Evolutionary conservation across 2,113 vertebrate genomes (phyloP).

Genomic region (Antechinus stuartii): DNA sequence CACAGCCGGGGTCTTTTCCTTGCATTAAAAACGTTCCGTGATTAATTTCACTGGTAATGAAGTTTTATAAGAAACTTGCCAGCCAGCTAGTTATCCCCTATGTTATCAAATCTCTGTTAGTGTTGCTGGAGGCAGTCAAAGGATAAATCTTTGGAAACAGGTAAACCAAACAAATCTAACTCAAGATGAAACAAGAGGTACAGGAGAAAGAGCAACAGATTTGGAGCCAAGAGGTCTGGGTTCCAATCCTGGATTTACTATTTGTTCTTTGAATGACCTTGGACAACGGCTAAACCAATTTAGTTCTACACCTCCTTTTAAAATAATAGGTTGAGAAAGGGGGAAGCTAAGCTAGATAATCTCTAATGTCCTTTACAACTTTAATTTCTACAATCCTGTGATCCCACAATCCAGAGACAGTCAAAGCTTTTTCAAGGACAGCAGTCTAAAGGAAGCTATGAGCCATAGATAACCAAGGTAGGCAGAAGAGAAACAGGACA

Average conservation of each 20-base stretch:
- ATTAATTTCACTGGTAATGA: constrained; percentile 88
- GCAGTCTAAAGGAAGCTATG: not conserved
- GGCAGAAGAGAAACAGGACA: not conserved
- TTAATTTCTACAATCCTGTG: not conserved
- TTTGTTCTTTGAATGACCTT: not conserved
- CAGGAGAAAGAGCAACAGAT: not conserved
- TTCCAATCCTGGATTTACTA: not conserved
- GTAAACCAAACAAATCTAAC: constrained; percentile 75
- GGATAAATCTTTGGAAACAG: constrained; percentile 78
- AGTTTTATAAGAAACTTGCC: constrained; percentile 81
- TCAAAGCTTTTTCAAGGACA: not conserved
- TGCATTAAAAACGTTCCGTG: constrained; percentile 85
- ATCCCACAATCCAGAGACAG: not conserved
- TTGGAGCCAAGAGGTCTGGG: not conserved
- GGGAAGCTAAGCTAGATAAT: not conserved
- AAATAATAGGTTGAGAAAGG: not conserved
- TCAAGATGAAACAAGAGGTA: not conserved
- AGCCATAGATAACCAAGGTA: not conserved
- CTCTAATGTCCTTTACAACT: not conserved
- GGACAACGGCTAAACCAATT: not conserved
- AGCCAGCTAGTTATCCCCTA: constrained; percentile 77
- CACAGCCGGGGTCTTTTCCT: constrained; percentile 76
- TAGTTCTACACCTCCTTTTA: no score
- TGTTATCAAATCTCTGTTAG: constrained; percentile 77
- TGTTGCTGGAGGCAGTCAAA: constrained; percentile 66